phyloP scores from a whole-genome alignment of 2,888 invertebrate species.

The Tribolium freemani region DNA sequence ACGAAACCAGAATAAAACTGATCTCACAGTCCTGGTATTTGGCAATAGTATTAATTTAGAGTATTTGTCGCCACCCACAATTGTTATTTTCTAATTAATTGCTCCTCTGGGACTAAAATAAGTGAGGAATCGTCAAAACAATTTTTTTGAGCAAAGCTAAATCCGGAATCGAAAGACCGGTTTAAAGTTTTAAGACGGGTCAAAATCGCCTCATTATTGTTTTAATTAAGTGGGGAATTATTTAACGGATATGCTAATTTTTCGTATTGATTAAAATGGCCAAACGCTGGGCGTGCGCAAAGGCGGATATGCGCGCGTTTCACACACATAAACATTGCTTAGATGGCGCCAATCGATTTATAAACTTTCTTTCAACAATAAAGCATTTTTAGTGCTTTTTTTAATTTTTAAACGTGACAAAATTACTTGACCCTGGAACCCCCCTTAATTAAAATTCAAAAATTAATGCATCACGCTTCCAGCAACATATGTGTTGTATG shows the following conservation, averaged over 20 bases:
- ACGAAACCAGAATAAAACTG: conserved; percentile 58
- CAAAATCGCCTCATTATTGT: neutral
- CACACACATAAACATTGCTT: conserved; percentile 46
- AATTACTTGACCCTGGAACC: neutral
- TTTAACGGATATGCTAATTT: conserved; percentile 51
- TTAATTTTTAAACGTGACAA: neutral
- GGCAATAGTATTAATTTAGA: conserved; percentile 56
- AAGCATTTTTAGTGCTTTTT: neutral
- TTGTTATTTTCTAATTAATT: conserved; percentile 24
- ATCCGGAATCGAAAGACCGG: neutral
- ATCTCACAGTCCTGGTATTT: conserved; percentile 64
- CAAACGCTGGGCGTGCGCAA: conserved; percentile 50
- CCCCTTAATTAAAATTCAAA: conserved; percentile 16
- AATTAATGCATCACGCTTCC: neutral
- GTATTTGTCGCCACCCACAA: conserved; percentile 43
- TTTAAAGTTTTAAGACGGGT: neutral
- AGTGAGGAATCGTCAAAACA: too few species aligned
- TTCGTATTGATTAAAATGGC: conserved; percentile 53
- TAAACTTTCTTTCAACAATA: conserved; percentile 17
- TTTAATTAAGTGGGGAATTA: conserved; percentile 13
- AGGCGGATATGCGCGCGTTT: conserved; percentile 49
- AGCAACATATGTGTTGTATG: conserved; percentile 22
- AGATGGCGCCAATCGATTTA: conserved; percentile 57
- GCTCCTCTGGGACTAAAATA: neutral
- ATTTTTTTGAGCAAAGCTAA: neutral